Evolutionary conservation across 1,140 invertebrate species (phyloP), one percentile per base, ranked within the genome.

Genomic region (Anthonomus grandis): DNA sequence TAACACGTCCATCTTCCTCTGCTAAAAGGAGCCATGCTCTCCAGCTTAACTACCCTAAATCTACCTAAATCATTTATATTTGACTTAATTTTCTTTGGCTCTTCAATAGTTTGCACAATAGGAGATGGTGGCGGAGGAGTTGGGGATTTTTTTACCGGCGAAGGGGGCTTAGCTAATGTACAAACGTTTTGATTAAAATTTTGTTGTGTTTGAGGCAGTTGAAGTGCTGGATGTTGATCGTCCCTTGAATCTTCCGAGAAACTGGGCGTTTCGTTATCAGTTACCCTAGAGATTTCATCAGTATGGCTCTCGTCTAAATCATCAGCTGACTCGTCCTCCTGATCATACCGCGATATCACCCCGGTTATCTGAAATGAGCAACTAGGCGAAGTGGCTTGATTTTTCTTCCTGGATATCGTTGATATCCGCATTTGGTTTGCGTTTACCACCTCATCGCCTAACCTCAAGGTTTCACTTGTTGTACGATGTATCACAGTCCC

Each of bases 31-130:
- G 94, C 91, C 19, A 90, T 91, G 68, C 90, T 95, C 74, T 94
- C 92, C 57, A 97, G 93, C 81, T 96, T 97, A 18, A 97, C 93
- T 63, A 97, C 93, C 80, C 94, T 94, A 74, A 97, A 97, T 58
- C 93, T 78, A 13, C 59, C 59, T 17, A 60, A 27, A 9, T 49
- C 57, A 45, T 55, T 52, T 23, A 49, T 60, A 27, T 50, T 55
- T 39, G 36, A 17, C 71, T 89, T 53, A 13, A 5, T 10, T 38
- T 44, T 31, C 24, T 42, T 38, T n/a, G 15, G 15, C 37, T 54
- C 50, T 39, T 48, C 48, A n/a, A 25, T 47, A n/a, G 15, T 27
- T 15, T n/a, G 19, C 5, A 22, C 19, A 3, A 27, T 18, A 22
- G 52, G 44, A 12, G 25, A 18, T 2, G 42, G 25, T 13, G 39